These are phyloP conservation scores for Tyto alba DNA, from an alignment of 2,113 vertebrate species.

Conservation along the genomic window DNA sequence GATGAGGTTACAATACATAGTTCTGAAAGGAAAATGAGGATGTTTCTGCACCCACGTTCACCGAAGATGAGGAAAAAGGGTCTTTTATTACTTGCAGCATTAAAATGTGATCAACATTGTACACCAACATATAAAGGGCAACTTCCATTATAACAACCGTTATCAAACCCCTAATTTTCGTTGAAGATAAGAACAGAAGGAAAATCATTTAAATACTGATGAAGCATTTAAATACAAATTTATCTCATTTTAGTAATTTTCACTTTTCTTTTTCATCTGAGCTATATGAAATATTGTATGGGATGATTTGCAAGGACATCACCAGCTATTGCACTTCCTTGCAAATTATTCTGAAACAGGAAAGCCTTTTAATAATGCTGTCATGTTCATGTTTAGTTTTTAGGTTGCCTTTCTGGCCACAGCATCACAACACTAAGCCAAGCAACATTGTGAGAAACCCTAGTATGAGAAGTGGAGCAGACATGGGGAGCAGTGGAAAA, in stretches of 20 bases:
- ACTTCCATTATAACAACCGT: background rate
- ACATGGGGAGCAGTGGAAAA: background rate
- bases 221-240: background rate
- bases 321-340: background rate
- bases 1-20: background rate
- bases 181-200: background rate
- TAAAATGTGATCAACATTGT: rapidly evolving
- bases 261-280: background rate
- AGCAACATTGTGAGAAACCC: background rate
- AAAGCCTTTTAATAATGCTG: background rate
- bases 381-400: background rate
- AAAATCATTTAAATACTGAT: background rate
- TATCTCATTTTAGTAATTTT: background rate
- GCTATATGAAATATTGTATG: background rate
- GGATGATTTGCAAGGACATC: background rate
- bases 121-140: background rate
- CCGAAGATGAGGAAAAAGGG: background rate
- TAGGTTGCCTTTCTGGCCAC: background rate
- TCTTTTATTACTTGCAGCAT: background rate
- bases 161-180: background rate
- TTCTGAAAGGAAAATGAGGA: background rate
- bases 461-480: background rate
- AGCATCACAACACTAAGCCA: background rate
- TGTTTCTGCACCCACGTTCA: background rate
- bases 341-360: background rate